phyloP scores from a whole-genome alignment of 2,113 vertebrate species.

The Sinosuthora webbiana region DNA sequence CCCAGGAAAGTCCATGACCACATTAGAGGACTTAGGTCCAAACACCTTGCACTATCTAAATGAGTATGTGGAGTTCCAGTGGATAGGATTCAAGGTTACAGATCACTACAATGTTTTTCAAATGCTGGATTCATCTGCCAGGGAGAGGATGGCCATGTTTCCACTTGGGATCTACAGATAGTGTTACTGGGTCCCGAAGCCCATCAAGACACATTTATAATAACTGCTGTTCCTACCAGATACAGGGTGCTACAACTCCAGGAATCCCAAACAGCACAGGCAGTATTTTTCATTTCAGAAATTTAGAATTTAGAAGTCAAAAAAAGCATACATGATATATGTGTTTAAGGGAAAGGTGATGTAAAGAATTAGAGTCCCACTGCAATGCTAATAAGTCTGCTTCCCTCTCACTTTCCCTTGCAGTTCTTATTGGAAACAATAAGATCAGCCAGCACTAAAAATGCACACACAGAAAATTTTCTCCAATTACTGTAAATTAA shows the following conservation, averaged over 20 bases:
- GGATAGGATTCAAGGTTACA: not conserved
- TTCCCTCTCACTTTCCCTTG: not conserved
- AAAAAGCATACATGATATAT: not conserved
- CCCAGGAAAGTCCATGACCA: not conserved
- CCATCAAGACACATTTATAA: not conserved
- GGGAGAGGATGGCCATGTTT: not conserved
- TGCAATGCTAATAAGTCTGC: not conserved
- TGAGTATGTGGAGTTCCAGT: not conserved
- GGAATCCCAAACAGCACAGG: not conserved
- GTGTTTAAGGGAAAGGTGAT: not conserved
- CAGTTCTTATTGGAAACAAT: not conserved
- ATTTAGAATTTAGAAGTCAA: not conserved
- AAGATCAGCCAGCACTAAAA: not conserved
- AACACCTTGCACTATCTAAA: not conserved
- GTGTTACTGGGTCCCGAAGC: not conserved
- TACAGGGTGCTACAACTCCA: not conserved
- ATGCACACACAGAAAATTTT: not conserved
- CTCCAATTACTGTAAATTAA: not conserved
- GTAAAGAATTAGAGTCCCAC: not conserved
- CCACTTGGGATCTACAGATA: not conserved
- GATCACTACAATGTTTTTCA: not conserved
- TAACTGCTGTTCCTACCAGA: not conserved
- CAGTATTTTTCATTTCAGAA: not conserved
- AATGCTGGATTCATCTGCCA: not conserved
- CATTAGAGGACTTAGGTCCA: not conserved